Conservation (phyloP, 2,888 invertebrate species). For the Hydraecia micacea region DNA sequence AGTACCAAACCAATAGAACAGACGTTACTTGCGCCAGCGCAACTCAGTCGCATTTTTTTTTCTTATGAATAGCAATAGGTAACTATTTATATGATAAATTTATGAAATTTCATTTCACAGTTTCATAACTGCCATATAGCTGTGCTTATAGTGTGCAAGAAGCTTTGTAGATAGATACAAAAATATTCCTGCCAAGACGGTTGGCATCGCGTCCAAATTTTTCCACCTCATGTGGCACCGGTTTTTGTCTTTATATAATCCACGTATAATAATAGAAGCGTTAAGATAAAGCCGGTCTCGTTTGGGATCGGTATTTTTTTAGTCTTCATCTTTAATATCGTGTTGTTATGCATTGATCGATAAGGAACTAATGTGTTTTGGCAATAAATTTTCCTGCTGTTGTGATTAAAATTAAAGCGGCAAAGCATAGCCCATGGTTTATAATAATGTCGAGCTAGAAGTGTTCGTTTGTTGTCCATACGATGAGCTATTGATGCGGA, state of each 20-base stretch:
- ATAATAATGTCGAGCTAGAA: background rate
- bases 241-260: conserved; percentile 41
- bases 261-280: conserved; percentile 31
- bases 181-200: conserved; percentile 25
- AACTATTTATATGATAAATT: background rate
- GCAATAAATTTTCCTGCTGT: background rate
- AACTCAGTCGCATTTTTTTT: background rate
- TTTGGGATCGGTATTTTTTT: conserved; percentile 12
- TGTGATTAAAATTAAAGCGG: background rate
- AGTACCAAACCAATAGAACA: background rate
- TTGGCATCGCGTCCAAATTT: conserved; percentile 34
- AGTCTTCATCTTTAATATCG: conserved; percentile 14
- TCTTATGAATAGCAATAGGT: background rate
- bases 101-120: conserved; percentile 1
- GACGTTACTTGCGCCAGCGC: background rate
- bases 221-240: conserved; percentile 36
- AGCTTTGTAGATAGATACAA: background rate
- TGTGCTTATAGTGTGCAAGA: background rate
- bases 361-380: conserved; percentile 15
- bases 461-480: background rate
- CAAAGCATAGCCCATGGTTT: background rate
- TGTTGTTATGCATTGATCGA: conserved; percentile 23
- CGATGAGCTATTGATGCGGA: background rate
- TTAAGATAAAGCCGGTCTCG: conserved; percentile 23
- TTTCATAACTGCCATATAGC: background rate